Evolutionary conservation across 2,888 invertebrate genomes (phyloP).

Genomic region (Mellilla xanthometata): DNA sequence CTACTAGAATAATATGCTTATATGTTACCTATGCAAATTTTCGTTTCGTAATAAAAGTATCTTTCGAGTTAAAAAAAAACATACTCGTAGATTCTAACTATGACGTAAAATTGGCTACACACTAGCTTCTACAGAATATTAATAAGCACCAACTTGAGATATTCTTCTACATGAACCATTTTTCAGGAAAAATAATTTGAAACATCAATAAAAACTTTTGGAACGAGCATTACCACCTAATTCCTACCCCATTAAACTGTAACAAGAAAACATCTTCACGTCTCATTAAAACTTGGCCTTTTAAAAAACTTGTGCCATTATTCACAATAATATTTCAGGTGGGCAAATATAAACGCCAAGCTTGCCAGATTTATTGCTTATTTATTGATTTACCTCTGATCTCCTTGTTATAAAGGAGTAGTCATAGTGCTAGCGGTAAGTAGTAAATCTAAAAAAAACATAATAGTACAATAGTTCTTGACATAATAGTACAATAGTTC

Average conservation of each 20-base stretch:
- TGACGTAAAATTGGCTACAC: too few species aligned
- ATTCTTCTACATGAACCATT: neutral
- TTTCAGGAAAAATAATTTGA: neutral
- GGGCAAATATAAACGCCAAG: slow-evolving; percentile 46
- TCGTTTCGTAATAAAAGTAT: too few species aligned
- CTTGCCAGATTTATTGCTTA: slow-evolving; percentile 59
- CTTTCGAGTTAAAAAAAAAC: too few species aligned
- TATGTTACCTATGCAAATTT: too few species aligned
- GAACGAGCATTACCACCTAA: slow-evolving; percentile 12
- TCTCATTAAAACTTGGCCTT: slow-evolving; percentile 13
- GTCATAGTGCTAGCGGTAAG: slow-evolving; percentile 2
- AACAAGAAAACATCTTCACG: slow-evolving; percentile 38
- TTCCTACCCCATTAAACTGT: slow-evolving; percentile 5
- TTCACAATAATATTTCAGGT: slow-evolving; percentile 61
- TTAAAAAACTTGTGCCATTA: slow-evolving; percentile 53
- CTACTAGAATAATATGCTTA: too few species aligned
- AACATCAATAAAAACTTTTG: slow-evolving; percentile 14
- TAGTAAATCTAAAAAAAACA: too few species aligned
- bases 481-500: too few species aligned
- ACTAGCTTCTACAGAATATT: too few species aligned
- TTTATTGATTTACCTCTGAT: slow-evolving; percentile 56
- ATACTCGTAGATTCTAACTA: too few species aligned
- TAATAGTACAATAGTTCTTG: too few species aligned
- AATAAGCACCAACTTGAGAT: too few species aligned
- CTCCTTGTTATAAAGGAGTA: slow-evolving; percentile 45